Evolutionary conservation across 2,113 vertebrate genomes (phyloP).

Genomic region (Lamprologus callipterus): DNA sequence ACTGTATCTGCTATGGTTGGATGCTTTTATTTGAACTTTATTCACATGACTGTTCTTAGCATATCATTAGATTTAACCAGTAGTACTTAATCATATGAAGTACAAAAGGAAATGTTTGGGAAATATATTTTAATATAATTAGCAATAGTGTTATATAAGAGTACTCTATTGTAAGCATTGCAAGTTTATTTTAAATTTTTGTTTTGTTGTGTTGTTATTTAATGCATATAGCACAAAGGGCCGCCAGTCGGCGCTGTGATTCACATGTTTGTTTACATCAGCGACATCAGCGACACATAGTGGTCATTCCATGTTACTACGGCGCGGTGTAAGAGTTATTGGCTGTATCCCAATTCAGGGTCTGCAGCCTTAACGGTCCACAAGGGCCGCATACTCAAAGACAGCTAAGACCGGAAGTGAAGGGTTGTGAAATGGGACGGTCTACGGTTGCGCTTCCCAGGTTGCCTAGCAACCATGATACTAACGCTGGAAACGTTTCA

Average conservation of each 20-base stretch:
- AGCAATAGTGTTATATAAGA: neutral
- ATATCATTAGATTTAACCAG: neutral
- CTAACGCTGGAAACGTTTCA: neutral
- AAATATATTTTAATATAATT: neutral
- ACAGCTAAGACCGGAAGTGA: neutral
- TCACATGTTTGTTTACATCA: neutral
- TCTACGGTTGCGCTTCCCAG: accelerated
- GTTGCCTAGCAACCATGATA: neutral
- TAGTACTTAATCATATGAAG: neutral
- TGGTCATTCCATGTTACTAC: neutral
- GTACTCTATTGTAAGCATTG: neutral
- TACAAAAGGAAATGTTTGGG: neutral
- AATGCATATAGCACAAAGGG: neutral
- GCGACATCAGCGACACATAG: neutral
- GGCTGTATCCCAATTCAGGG: neutral
- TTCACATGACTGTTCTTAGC: neutral
- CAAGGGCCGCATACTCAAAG: neutral
- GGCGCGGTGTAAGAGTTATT: neutral
- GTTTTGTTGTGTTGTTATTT: neutral
- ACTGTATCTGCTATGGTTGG: neutral
- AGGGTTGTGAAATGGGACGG: neutral
- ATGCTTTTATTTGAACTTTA: neutral
- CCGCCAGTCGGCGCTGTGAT: neutral
- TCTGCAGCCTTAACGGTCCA: neutral
- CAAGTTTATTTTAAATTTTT: neutral